Percentiles rank a stretch among this genome's conserved stretches.
Conservation (phyloP, 30 jellyfish, hydroid and myxozoan species). For the Cassiopea xamachana region DNA sequence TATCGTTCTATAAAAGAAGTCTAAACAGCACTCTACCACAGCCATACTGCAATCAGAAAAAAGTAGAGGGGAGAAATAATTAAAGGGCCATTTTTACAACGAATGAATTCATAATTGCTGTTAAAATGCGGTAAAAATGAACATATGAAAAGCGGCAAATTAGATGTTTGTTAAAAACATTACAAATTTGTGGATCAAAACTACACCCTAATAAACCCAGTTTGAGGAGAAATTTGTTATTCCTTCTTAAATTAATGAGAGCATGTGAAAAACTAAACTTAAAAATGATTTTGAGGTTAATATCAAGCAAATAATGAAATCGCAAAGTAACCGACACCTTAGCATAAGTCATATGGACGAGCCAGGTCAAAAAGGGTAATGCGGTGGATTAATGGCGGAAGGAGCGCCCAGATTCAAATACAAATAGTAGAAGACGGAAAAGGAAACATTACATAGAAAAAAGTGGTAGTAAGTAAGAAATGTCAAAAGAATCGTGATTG, state of each 20-base stretch:
- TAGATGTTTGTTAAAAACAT: too few relatives aligned
- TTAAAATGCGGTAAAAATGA: too few relatives aligned
- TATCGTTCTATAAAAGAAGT: too few relatives aligned
- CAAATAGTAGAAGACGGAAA: constrained; percentile 13
- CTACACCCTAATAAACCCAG: too few relatives aligned
- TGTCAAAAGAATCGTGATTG: too few relatives aligned
- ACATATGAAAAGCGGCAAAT: too few relatives aligned
- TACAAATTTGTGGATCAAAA: too few relatives aligned
- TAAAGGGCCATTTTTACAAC: too few relatives aligned
- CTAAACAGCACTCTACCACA: too few relatives aligned
- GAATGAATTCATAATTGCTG: too few relatives aligned
- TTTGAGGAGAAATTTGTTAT: background rate
- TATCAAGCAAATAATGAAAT: constrained; percentile 25
- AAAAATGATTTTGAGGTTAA: constrained; percentile 21
- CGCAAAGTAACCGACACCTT: constrained; percentile 42
- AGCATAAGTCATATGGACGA: constrained; percentile 14
- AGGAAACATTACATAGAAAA: background rate
- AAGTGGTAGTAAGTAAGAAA: background rate
- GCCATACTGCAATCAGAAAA: too few relatives aligned
- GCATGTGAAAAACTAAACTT: background rate
- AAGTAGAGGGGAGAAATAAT: too few relatives aligned
- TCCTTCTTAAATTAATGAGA: background rate
- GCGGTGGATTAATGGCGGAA: constrained; percentile 36
- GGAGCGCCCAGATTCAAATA: constrained; percentile 10
- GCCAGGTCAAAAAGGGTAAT: constrained; percentile 51